These are phyloP conservation scores for Diadegma fenestrale DNA, from an alignment of 2,888 invertebrate genomes.

Conservation along the genomic window DNA sequence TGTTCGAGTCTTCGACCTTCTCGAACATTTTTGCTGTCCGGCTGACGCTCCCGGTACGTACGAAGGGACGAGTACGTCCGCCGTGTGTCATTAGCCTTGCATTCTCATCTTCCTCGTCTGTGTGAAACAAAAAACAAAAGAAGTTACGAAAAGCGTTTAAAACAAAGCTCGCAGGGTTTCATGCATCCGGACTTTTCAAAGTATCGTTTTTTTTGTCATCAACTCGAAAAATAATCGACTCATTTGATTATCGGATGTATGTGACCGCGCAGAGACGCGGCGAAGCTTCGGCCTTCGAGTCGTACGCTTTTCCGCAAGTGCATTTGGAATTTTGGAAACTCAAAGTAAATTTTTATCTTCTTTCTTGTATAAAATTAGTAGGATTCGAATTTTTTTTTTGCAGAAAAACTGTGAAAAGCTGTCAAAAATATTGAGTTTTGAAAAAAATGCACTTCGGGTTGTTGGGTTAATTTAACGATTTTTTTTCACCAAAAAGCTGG, in stretches of 20 bases:
- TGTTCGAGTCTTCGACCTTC: slow-evolving; percentile 73
- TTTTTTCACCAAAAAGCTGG: too few relatives aligned
- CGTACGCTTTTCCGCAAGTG: too few relatives aligned
- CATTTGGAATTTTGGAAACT: too few relatives aligned
- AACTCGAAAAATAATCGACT: neutral
- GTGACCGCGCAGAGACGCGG: neutral
- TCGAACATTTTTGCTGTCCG: slow-evolving; percentile 83
- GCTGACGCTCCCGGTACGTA: slow-evolving; percentile 82
- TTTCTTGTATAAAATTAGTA: too few relatives aligned
- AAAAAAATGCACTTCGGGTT: too few relatives aligned
- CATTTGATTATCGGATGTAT: neutral
- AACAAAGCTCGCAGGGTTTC: neutral
- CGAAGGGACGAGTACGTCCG: slow-evolving; percentile 66
- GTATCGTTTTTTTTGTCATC: neutral
- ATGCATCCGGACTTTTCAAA: neutral
- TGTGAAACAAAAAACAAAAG: slow-evolving; percentile 50
- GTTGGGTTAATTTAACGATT: too few relatives aligned
- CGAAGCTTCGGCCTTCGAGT: too few relatives aligned
- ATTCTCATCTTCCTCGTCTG: slow-evolving; percentile 77
- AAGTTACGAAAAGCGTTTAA: neutral
- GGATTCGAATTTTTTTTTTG: too few relatives aligned
- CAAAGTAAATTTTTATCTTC: too few relatives aligned
- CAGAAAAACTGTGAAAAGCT: too few relatives aligned
- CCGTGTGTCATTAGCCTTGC: slow-evolving; percentile 75
- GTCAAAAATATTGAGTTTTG: too few relatives aligned